Conservation (phyloP, 1,140 invertebrate species). For the Cheumatopsyche charites region DNA sequence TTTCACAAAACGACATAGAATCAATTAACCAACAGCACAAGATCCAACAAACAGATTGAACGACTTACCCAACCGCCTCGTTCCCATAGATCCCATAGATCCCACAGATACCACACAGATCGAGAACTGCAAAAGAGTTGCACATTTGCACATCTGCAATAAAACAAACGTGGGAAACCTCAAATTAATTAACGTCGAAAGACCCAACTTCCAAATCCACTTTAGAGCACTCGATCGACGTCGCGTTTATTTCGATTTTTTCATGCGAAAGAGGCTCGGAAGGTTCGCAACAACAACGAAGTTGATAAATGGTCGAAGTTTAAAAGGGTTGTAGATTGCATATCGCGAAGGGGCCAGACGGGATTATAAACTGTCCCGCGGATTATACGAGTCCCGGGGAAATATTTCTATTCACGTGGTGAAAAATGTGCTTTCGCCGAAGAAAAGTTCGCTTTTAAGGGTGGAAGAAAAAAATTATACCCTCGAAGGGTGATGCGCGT, state of each 20-base stretch:
- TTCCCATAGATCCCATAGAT: background rate
- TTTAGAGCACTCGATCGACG: no score
- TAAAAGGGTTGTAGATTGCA: slow-evolving; percentile 24
- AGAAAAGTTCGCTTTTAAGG: background rate
- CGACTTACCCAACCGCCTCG: slow-evolving; percentile 6
- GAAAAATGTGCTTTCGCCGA: slow-evolving; percentile 7
- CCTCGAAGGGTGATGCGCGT: background rate
- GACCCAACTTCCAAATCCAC: no score
- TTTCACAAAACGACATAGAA: no score
- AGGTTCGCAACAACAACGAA: background rate
- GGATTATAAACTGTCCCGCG: slow-evolving; percentile 15
- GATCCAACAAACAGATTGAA: no score
- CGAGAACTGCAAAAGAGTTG: background rate
- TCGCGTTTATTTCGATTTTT: no score
- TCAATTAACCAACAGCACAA: no score
- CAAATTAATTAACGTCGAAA: no score
- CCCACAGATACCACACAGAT: background rate
- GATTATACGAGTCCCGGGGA: background rate
- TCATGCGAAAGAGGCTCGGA: no score
- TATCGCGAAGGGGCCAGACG: background rate
- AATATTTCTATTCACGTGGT: background rate
- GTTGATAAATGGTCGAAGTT: slow-evolving; percentile 24
- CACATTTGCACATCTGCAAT: slow-evolving; percentile 11
- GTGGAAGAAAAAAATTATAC: no score
- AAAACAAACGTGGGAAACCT: slow-evolving; percentile 18